phyloP scores from a whole-genome alignment of 1,140 invertebrate genomes.

The Drosophila pallidifrons region DNA sequence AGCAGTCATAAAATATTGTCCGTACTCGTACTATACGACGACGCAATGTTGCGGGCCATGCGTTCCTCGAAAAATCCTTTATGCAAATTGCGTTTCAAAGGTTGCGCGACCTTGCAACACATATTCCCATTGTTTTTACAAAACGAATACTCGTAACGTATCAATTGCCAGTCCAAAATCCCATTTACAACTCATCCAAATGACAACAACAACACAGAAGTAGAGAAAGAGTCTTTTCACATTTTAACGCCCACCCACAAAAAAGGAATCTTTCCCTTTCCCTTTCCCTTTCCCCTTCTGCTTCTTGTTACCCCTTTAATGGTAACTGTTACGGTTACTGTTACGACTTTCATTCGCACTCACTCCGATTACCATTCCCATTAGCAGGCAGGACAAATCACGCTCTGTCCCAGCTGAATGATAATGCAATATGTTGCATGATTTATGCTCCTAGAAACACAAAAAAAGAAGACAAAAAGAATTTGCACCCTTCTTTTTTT shows the following conservation, averaged over 20 bases:
- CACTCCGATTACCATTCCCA: constrained; percentile 28
- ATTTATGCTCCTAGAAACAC: constrained; percentile 66
- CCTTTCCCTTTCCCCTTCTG: constrained; percentile 4
- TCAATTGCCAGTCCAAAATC: constrained; percentile 27
- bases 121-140: constrained; percentile 20
- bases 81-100: constrained; percentile 62
- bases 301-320: not conserved
- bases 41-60: constrained; percentile 65
- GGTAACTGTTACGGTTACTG: not conserved
- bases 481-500: constrained; percentile 52
- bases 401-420: constrained; percentile 48
- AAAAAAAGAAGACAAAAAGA: not conserved
- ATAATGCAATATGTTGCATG: constrained; percentile 84
- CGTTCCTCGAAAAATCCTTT: constrained; percentile 61
- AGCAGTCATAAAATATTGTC: constrained; percentile 2
- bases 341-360: constrained; percentile 12
- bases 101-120: constrained; percentile 36
- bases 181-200: not conserved
- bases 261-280: constrained; percentile 18
- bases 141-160: constrained; percentile 2
- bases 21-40: constrained; percentile 44
- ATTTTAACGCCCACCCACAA: constrained; percentile 11
- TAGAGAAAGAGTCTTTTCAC: not conserved
- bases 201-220: not conserved
- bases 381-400: constrained; percentile 50